These are phyloP conservation scores for Sphinx pinastri DNA, from an alignment of 2,888 invertebrate species.

Conservation along the genomic window DNA sequence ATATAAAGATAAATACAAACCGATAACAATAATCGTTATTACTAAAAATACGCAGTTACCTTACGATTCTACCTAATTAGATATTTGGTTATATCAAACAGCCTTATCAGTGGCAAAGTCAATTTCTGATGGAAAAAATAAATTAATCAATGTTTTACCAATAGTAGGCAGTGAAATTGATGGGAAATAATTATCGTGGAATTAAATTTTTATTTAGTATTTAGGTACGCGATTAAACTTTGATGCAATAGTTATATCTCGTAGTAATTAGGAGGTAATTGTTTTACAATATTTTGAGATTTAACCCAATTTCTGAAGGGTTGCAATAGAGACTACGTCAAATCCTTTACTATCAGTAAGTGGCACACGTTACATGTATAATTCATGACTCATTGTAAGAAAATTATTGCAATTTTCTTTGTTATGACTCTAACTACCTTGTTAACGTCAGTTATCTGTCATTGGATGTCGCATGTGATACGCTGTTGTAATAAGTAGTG, in stretches of 20 bases:
- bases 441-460: conserved; percentile 26
- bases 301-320: not conserved
- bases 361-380: conserved; percentile 10
- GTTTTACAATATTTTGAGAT: not conserved
- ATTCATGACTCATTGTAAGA: conserved; percentile 27
- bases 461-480: conserved; percentile 22
- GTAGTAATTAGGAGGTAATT: not conserved
- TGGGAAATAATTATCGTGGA: too few relatives aligned
- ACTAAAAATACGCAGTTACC: not conserved
- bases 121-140: not conserved
- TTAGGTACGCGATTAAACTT: too few relatives aligned
- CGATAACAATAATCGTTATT: not conserved
- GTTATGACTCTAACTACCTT: conserved; percentile 22
- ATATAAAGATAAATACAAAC: too few relatives aligned
- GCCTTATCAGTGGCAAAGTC: not conserved
- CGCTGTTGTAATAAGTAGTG: conserved; percentile 15
- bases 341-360: conserved; percentile 5
- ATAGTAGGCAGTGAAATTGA: not conserved
- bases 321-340: not conserved
- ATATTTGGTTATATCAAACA: too few relatives aligned
- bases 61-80: too few relatives aligned
- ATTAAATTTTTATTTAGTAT: too few relatives aligned
- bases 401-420: conserved; percentile 28
- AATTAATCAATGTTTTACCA: not conserved
- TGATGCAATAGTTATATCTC: not conserved